A percentile compares a stretch with the other conserved stretches of the same genome.
Conservation (phyloP, 2,797 vertebrate genomes). For the Monodelphis domestica region DNA sequence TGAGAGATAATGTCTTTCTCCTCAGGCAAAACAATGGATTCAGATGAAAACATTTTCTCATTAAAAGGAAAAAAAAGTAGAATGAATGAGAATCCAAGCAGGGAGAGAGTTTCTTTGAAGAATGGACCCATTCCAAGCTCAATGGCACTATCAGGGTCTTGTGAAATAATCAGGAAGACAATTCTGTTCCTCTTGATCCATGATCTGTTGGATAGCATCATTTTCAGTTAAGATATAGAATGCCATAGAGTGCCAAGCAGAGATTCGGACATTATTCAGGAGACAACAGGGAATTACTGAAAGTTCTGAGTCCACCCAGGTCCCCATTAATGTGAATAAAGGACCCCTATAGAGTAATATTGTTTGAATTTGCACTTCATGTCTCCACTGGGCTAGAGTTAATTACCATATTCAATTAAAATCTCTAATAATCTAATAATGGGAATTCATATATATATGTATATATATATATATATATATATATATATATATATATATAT, state of each 20-base stretch:
- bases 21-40: not conserved
- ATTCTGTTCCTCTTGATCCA: not conserved
- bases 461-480: not conserved
- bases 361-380: not conserved
- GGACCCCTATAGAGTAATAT: not conserved
- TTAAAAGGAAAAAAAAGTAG: not conserved
- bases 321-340: not conserved
- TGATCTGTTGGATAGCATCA: not conserved
- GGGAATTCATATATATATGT: too few relatives aligned
- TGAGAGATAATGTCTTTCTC: not conserved
- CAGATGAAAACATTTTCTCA: not conserved
- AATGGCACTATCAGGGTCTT: not conserved
- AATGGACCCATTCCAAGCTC: not conserved
- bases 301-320: not conserved
- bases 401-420: not conserved
- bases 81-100: not conserved
- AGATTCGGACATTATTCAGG: not conserved
- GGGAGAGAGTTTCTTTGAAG: not conserved
- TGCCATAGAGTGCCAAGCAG: not conserved
- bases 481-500: not conserved
- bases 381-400: not conserved
- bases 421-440: not conserved
- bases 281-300: not conserved
- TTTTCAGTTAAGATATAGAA: not conserved
- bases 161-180: not conserved